These are phyloP conservation scores for Triplophysa siluroides DNA, from an alignment of 2,113 vertebrate genomes.

Conservation along the genomic window DNA sequence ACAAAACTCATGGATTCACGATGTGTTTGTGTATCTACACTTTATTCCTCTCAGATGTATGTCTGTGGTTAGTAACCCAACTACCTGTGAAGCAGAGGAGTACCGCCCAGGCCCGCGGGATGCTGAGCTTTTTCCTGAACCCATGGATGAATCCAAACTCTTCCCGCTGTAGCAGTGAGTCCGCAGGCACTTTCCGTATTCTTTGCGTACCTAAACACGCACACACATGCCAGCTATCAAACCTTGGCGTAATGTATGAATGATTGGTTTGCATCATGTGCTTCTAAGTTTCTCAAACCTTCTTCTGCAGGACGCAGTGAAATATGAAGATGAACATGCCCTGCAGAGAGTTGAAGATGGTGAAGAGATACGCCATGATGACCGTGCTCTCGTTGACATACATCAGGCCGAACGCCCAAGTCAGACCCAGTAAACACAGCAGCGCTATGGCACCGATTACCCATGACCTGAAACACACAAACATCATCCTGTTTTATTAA, in stretches of 20 bases:
- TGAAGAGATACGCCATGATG: conserved; percentile 99
- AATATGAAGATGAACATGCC: conserved; percentile 99
- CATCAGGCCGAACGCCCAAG: conserved; percentile 99
- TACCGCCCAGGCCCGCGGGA: conserved; percentile 91
- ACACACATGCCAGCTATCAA: neutral
- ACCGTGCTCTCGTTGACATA: conserved; percentile 99
- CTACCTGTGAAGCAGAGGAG: conserved; percentile 93
- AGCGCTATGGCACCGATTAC: conserved; percentile 97
- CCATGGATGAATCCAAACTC: conserved; percentile 93
- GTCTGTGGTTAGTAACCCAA: neutral
- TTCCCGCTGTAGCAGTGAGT: conserved; percentile 95
- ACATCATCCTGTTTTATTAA: neutral
- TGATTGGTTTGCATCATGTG: neutral
- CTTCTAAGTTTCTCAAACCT: conserved; percentile 74
- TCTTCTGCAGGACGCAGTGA: conserved; percentile 99
- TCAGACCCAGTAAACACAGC: conserved; percentile 94
- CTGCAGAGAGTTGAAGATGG: conserved; percentile 99
- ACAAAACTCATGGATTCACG: neutral
- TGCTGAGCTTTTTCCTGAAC: conserved; percentile 90
- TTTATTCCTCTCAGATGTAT: neutral
- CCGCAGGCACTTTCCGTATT: conserved; percentile 94
- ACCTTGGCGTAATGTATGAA: neutral
- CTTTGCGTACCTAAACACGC: conserved; percentile 87
- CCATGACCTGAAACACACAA: conserved; percentile 76
- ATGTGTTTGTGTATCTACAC: neutral